A percentile compares a stretch with the other conserved stretches of the same genome.
Evolutionary conservation across 2,888 invertebrate species (phyloP).

Genomic region (Lepeophtheirus nordmannii): DNA sequence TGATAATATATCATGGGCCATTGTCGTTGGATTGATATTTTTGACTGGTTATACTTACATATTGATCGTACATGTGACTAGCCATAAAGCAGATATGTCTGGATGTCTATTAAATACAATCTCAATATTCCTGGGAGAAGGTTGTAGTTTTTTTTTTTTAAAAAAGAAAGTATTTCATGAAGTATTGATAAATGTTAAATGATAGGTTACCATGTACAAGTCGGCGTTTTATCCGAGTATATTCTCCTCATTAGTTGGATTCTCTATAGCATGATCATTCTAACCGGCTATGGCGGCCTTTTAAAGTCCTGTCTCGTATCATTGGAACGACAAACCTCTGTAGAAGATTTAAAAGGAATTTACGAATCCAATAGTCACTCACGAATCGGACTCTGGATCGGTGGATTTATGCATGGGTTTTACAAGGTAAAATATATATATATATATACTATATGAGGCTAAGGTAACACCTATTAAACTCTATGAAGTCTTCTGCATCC

Average conservation of each 20-base stretch:
- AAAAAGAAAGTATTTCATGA: too few relatives aligned
- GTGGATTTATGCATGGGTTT: constrained; percentile 2
- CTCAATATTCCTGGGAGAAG: neutral
- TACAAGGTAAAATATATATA: neutral
- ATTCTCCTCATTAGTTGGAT: neutral
- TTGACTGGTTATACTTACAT: neutral
- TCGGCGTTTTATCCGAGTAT: neutral
- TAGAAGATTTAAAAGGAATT: constrained; percentile 3
- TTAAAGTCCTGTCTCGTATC: neutral
- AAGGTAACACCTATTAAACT: neutral
- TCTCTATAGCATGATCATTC: neutral
- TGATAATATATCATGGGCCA: neutral
- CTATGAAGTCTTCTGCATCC: neutral
- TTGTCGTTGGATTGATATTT: neutral
- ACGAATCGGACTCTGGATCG: neutral
- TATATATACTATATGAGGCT: neutral
- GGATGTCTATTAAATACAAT: neutral
- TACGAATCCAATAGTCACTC: neutral
- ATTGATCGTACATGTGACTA: neutral
- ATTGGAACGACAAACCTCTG: neutral
- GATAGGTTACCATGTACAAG: neutral
- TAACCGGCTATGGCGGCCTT: neutral
- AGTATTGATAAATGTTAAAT: neutral
- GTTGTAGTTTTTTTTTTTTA: neutral
- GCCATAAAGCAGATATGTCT: neutral